Percentiles rank a stretch among this genome's conserved stretches.
phyloP scores from a whole-genome alignment of 2,113 vertebrate genomes.

The Myanophis thanlyinensis region DNA sequence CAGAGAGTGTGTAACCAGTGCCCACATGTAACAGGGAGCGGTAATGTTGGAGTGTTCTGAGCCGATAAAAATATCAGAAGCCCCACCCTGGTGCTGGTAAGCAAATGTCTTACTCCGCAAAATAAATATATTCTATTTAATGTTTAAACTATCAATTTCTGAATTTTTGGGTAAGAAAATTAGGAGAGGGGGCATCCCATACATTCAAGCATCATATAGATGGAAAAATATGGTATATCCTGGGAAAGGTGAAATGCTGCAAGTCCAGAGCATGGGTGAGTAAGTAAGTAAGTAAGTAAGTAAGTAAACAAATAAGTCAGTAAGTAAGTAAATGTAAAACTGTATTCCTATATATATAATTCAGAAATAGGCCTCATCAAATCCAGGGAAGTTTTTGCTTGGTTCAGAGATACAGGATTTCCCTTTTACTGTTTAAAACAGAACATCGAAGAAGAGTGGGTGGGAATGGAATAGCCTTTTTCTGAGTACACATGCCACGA shows the following conservation, averaged over 20 bases:
- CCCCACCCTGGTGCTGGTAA: too few species aligned
- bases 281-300: neutral
- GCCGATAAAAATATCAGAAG: too few species aligned
- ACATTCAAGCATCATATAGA: too few species aligned
- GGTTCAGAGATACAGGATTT: neutral
- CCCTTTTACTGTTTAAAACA: neutral
- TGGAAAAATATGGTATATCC: neutral
- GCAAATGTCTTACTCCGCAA: too few species aligned
- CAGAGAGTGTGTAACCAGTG: too few species aligned
- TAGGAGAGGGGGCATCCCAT: too few species aligned
- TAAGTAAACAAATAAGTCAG: too few species aligned
- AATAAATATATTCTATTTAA: too few species aligned
- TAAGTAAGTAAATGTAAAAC: neutral
- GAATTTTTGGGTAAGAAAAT: too few species aligned
- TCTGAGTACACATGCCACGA: neutral
- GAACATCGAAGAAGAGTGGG: neutral
- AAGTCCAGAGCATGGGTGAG: neutral
- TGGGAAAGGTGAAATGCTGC: neutral
- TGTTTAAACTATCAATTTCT: too few species aligned
- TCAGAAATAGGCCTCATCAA: neutral
- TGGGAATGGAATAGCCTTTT: neutral
- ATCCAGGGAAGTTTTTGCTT: neutral
- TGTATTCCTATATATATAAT: neutral
- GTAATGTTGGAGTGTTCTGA: too few species aligned
- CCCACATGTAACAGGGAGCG: too few species aligned